These are phyloP conservation scores for Chaetorhynchus papuensis DNA, from an alignment of 2,113 vertebrate species.

Conservation along the genomic window DNA sequence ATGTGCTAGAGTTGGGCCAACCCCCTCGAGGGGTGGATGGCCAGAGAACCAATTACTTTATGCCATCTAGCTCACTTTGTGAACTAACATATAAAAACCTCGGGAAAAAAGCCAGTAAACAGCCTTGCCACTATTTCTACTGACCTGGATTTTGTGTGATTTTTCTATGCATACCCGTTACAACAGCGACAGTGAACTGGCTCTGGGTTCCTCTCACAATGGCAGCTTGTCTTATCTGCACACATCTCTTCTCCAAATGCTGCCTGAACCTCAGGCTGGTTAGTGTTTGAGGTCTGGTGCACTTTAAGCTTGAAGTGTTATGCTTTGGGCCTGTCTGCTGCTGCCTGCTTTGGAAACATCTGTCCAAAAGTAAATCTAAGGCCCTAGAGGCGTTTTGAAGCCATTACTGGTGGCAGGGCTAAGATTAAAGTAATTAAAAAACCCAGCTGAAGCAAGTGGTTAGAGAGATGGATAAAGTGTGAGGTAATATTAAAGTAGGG, in stretches of 20 bases:
- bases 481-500: conserved; percentile 21
- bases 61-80: too few relatives aligned
- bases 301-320: conserved; percentile 14
- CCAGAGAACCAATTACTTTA: too few relatives aligned
- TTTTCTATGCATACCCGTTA: too few relatives aligned
- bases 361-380: conserved; percentile 53
- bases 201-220: background rate
- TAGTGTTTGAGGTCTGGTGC: background rate
- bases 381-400: conserved; percentile 43
- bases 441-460: background rate
- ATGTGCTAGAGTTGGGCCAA: too few relatives aligned
- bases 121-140: too few relatives aligned
- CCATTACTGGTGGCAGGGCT: conserved; percentile 26
- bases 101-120: too few relatives aligned
- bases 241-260: background rate
- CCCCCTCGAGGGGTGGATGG: too few relatives aligned
- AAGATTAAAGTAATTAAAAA: conserved; percentile 53
- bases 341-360: conserved; percentile 26
- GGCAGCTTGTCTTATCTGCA: background rate
- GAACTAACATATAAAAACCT: too few relatives aligned
- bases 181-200: background rate
- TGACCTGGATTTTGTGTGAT: too few relatives aligned
- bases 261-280: background rate
- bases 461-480: background rate
- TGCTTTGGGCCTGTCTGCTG: background rate